Conservation (phyloP, 1,140 invertebrate species). For the Scaptomyza graminum region DNA sequence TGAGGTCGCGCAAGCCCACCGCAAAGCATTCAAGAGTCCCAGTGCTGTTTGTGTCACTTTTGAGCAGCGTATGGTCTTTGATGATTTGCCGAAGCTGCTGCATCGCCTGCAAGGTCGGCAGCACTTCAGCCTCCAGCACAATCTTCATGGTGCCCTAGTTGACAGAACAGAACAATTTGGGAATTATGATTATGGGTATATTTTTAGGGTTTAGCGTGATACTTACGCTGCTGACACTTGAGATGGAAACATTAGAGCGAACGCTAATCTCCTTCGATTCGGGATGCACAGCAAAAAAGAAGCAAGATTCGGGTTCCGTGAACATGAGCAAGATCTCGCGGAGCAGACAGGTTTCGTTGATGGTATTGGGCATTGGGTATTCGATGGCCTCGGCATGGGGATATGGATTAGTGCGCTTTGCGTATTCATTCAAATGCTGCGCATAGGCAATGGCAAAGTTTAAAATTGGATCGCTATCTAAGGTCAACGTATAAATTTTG, state of each 20-base stretch:
- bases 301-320: slow-evolving; percentile 54
- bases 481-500: slow-evolving; percentile 15
- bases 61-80: slow-evolving; percentile 19
- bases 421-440: slow-evolving; percentile 36
- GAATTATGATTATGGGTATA: not conserved
- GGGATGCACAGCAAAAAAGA: slow-evolving; percentile 63
- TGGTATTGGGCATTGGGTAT: slow-evolving; percentile 49
- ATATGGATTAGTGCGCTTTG: slow-evolving; percentile 8
- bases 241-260: slow-evolving; percentile 55
- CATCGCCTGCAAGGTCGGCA: slow-evolving; percentile 59
- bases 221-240: slow-evolving; percentile 57
- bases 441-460: slow-evolving; percentile 66
- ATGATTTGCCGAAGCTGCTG: slow-evolving; percentile 41
- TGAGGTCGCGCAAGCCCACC: slow-evolving; percentile 52
- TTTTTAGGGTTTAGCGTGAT: not conserved
- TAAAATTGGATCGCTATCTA: slow-evolving; percentile 1
- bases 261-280: slow-evolving; percentile 30
- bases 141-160: slow-evolving; percentile 25
- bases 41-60: slow-evolving; percentile 3
- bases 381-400: not conserved
- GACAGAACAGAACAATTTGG: not conserved
- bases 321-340: slow-evolving; percentile 82
- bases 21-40: slow-evolving; percentile 66
- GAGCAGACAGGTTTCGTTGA: slow-evolving; percentile 59
- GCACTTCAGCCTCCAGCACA: slow-evolving; percentile 31